These are phyloP conservation scores for Malacoraja senta DNA, from an alignment of 2,797 vertebrate species.

Conservation along the genomic window DNA sequence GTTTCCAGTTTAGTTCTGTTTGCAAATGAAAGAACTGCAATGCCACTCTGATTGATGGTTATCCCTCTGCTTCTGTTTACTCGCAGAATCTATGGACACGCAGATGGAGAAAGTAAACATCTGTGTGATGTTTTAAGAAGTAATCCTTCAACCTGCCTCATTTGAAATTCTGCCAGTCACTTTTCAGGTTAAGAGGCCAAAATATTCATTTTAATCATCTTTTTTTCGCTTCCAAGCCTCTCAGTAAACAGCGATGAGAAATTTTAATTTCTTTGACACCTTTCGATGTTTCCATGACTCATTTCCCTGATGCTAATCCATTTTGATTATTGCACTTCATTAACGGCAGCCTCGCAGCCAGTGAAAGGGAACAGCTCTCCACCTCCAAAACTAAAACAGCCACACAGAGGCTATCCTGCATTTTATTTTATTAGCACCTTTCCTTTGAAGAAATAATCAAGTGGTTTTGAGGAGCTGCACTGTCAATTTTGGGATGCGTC, in stretches of 20 bases:
- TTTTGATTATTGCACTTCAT: slow-evolving; percentile 25
- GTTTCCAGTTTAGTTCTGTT: background rate
- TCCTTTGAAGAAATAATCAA: background rate
- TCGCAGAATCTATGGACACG: slow-evolving; percentile 6
- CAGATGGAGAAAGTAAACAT: slow-evolving; percentile 21
- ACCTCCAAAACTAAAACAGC: background rate
- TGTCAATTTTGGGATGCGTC: background rate
- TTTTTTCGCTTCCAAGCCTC: background rate
- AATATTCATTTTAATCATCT: slow-evolving; percentile 16
- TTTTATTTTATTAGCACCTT: background rate
- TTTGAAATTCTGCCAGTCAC: slow-evolving; percentile 23
- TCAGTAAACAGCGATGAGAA: slow-evolving; percentile 16
- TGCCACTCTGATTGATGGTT: background rate
- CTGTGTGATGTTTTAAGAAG: slow-evolving; percentile 16
- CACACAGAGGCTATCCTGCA: background rate
- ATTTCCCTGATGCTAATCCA: background rate
- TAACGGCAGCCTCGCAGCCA: background rate
- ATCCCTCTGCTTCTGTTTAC: slow-evolving; percentile 23
- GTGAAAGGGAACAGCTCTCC: background rate
- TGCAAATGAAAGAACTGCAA: slow-evolving; percentile 10
- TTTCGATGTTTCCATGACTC: slow-evolving; percentile 20
- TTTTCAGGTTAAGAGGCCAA: slow-evolving; percentile 25
- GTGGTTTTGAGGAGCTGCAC: background rate
- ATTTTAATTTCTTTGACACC: slow-evolving; percentile 34
- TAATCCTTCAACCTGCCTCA: background rate